Percentiles rank a stretch among this genome's conserved stretches.
Evolutionary conservation across 2,888 invertebrate species (phyloP).

Genomic region (Axea sp.): DNA sequence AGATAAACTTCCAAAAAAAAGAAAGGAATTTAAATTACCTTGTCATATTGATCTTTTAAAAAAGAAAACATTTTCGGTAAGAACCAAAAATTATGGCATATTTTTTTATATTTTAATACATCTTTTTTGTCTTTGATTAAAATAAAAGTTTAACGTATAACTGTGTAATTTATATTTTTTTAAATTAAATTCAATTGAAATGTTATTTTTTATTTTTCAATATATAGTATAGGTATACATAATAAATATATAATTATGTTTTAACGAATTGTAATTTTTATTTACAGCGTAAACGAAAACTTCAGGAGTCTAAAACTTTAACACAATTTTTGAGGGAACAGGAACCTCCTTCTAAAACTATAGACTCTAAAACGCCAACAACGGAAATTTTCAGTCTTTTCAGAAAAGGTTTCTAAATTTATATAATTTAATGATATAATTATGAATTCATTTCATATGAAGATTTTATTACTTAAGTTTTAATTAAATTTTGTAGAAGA

Average conservation of each 20-base stretch:
- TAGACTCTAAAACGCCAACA: constrained; percentile 63
- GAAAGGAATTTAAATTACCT: constrained; percentile 68
- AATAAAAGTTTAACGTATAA: no score
- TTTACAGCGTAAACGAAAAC: constrained; percentile 49
- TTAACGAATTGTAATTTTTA: no score
- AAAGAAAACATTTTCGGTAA: constrained; percentile 61
- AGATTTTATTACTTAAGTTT: no score
- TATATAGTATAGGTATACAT: no score
- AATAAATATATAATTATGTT: no score
- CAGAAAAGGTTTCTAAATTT: constrained; percentile 63
- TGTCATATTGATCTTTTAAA: constrained; percentile 67
- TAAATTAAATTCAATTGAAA: no score
- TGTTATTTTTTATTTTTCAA: no score
- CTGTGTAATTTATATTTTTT: no score
- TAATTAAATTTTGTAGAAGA: constrained; percentile 29
- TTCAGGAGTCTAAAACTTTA: constrained; percentile 17
- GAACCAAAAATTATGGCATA: neutral
- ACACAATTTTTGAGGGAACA: constrained; percentile 63
- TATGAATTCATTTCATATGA: no score
- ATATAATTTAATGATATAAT: no score
- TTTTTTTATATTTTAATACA: neutral
- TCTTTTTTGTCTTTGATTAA: no score
- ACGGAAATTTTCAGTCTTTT: constrained; percentile 61
- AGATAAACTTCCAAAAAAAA: constrained; percentile 62
- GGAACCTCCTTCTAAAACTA: constrained; percentile 62